A percentile compares a stretch with the other conserved stretches of the same genome.
Conservation (phyloP, 2,888 invertebrate genomes). For the Dasysyrphus tricinctus region DNA sequence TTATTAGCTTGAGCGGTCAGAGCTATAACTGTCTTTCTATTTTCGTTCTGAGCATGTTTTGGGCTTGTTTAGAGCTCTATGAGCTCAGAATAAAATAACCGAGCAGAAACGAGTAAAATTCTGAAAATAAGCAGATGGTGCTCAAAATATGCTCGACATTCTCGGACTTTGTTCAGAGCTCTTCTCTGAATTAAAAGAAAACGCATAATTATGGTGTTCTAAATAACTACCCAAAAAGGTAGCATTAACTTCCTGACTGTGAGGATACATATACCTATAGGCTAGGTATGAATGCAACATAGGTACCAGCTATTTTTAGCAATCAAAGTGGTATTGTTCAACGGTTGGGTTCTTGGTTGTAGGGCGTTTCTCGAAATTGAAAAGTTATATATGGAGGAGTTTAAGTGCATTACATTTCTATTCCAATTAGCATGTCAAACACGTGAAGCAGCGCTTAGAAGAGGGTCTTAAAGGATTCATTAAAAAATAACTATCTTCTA, state of each 20-base stretch:
- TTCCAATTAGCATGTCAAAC: constrained; percentile 57
- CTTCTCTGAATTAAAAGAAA: too few relatives aligned
- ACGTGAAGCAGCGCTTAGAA: constrained; percentile 18
- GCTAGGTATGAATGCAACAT: neutral
- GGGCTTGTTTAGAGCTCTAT: too few relatives aligned
- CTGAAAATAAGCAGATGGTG: too few relatives aligned
- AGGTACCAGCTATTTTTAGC: constrained; percentile 20
- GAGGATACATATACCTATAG: too few relatives aligned
- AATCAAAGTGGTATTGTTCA: constrained; percentile 41
- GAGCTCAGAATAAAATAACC: too few relatives aligned
- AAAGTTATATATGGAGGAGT: constrained; percentile 14
- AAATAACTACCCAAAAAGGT: neutral
- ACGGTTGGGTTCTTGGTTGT: constrained; percentile 4
- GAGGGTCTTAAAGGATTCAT: constrained; percentile 24
- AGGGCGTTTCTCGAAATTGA: constrained; percentile 25
- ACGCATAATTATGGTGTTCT: too few relatives aligned
- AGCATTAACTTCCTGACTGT: neutral
- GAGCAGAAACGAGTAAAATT: too few relatives aligned
- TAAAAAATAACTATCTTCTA: neutral
- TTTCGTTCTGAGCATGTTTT: too few relatives aligned
- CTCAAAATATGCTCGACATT: too few relatives aligned
- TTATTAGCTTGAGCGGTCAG: too few relatives aligned
- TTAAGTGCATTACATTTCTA: constrained; percentile 44
- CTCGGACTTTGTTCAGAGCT: too few relatives aligned
- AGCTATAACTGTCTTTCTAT: too few relatives aligned